Conservation (phyloP, 1,140 invertebrate genomes). For the Saccostrea echinata region DNA sequence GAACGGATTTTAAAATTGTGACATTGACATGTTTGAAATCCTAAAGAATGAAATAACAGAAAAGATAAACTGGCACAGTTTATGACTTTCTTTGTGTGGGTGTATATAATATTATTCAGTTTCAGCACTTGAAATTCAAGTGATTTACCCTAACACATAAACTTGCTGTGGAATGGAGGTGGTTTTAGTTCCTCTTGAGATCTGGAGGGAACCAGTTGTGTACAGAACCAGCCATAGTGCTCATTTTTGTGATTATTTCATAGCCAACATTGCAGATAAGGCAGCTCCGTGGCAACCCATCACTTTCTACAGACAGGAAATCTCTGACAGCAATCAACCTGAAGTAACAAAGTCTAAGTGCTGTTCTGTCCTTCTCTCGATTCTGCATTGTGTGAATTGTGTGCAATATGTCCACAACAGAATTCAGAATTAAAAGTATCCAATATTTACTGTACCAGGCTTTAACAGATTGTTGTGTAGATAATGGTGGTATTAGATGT, state of each 20-base stretch:
- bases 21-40: slow-evolving; percentile 31
- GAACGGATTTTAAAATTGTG: slow-evolving; percentile 24
- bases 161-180: background rate
- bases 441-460: background rate
- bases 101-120: slow-evolving; percentile 25
- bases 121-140: slow-evolving; percentile 23
- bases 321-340: background rate
- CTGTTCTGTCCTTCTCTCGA: background rate
- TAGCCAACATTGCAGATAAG: slow-evolving; percentile 34
- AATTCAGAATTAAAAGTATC: background rate
- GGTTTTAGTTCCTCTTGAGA: background rate
- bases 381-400: slow-evolving; percentile 19
- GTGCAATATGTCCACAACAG: slow-evolving; percentile 36
- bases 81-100: slow-evolving; percentile 4
- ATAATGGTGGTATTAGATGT: slow-evolving; percentile 11
- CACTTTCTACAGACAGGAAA: background rate
- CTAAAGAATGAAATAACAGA: background rate
- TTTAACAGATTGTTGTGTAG: slow-evolving; percentile 29
- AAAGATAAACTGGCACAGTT: background rate
- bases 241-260: slow-evolving; percentile 33
- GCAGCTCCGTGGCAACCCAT: slow-evolving; percentile 5
- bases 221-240: slow-evolving; percentile 27
- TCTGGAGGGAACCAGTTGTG: background rate
- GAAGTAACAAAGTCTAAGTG: background rate
- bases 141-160: background rate